phyloP scores from a whole-genome alignment of 2,888 invertebrate genomes.

The Macrostomum cliftonense region DNA sequence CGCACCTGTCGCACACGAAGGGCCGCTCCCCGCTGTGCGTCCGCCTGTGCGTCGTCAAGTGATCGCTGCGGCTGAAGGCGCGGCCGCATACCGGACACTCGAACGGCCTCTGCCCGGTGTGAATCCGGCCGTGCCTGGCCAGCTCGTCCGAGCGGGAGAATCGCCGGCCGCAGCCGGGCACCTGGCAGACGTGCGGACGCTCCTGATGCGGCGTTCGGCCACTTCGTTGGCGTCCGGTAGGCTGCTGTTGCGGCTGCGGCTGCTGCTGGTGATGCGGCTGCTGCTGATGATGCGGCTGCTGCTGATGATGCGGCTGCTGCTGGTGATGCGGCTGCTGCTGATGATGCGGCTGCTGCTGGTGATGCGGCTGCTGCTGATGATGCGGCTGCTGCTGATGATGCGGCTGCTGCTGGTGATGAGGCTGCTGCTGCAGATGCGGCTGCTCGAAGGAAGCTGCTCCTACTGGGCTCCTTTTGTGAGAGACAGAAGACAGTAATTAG shows the following conservation, averaged over 20 bases:
- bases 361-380: too few relatives aligned
- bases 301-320: too few relatives aligned
- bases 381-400: too few relatives aligned
- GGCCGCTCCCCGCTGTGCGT: conserved; percentile 82
- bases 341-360: too few relatives aligned
- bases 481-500: too few relatives aligned
- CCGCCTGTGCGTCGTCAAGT: conserved; percentile 90
- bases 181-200: conserved; percentile 89
- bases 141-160: conserved; percentile 94
- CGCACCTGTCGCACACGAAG: conserved; percentile 91
- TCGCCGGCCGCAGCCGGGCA: conserved; percentile 83
- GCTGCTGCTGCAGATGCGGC: too few relatives aligned
- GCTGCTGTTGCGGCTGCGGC: background rate
- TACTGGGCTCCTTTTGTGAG: too few relatives aligned
- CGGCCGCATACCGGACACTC: conserved; percentile 94
- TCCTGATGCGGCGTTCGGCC: conserved; percentile 97
- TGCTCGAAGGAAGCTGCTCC: too few relatives aligned
- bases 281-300: too few relatives aligned
- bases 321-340: background rate
- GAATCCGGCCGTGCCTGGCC: conserved; percentile 91
- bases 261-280: too few relatives aligned
- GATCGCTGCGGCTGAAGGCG: conserved; percentile 87
- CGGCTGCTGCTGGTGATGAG: too few relatives aligned
- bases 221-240: conserved; percentile 80
- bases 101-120: conserved; percentile 95